A percentile compares a stretch with the other conserved stretches of the same genome.
Conservation (phyloP, 2,797 vertebrate species). For the Gadopsis marmoratus region DNA sequence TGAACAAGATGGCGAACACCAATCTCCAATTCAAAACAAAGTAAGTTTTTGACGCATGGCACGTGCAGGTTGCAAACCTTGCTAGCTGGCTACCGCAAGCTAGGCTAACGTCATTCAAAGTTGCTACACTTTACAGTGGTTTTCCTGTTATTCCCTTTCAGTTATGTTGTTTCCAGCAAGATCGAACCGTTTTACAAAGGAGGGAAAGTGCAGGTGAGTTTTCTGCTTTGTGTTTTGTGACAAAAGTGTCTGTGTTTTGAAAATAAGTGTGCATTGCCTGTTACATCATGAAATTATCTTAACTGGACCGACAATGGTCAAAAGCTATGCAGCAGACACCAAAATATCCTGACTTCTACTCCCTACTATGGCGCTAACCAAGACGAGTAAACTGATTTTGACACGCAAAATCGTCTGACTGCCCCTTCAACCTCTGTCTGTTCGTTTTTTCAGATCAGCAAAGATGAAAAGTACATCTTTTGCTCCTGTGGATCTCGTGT, state of each 20-base stretch:
- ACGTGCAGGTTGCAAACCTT: background rate
- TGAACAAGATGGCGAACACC: conserved; percentile 76
- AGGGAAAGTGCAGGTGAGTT: conserved; percentile 93
- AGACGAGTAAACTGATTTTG: background rate
- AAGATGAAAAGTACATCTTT: conserved; percentile 91
- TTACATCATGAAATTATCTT: background rate
- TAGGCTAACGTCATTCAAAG: conserved; percentile 40
- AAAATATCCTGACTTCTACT: background rate
- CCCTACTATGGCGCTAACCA: background rate
- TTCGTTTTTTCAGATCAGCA: conserved; percentile 85
- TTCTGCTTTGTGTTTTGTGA: background rate
- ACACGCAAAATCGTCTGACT: background rate
- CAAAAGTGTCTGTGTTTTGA: background rate
- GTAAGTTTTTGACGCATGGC: conserved; percentile 72
- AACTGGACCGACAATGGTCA: background rate
- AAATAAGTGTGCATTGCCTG: background rate
- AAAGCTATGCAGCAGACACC: background rate
- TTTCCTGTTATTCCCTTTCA: conserved; percentile 59
- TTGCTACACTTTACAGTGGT: background rate
- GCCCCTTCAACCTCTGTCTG: background rate
- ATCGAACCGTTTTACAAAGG: conserved; percentile 98
- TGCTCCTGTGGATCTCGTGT: conserved; percentile 91
- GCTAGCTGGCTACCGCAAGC: conserved; percentile 29
- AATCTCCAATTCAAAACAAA: conserved; percentile 85
- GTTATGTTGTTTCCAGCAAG: conserved; percentile 88